A percentile compares a stretch with the other conserved stretches of the same genome.
Evolutionary conservation across 2,113 vertebrate genomes (phyloP).

Genomic region (Pelecanus crispus): DNA sequence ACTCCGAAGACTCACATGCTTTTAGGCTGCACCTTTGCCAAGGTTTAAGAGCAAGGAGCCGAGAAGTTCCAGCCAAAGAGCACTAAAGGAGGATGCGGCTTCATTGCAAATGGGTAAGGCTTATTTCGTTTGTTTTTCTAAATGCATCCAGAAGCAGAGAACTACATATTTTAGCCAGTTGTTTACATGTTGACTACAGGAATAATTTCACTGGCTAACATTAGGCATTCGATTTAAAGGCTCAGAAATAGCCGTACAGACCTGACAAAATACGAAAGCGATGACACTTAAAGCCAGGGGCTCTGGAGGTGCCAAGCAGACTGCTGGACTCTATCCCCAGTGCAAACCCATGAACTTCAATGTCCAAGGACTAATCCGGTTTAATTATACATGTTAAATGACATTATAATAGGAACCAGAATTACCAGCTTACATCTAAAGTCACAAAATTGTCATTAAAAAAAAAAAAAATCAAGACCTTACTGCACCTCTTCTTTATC

Average conservation of each 20-base stretch:
- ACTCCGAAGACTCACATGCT: neutral
- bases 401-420: neutral
- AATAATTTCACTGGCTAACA: neutral
- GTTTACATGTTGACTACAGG: neutral
- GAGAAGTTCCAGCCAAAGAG: neutral
- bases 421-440: neutral
- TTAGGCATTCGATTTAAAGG: no score
- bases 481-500: neutral
- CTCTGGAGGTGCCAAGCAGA: neutral
- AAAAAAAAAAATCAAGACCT: neutral
- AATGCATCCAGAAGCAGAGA: neutral
- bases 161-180: neutral
- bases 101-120: neutral
- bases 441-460: neutral
- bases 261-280: neutral
- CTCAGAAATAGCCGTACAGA: neutral
- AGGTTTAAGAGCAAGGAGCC: neutral
- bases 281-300: neutral
- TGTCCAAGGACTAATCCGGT: neutral
- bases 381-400: neutral
- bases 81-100: neutral
- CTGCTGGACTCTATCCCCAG: neutral
- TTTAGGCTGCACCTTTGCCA: neutral
- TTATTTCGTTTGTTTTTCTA: neutral
- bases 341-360: neutral